phyloP scores from a whole-genome alignment of 2,113 vertebrate species.

The Cathartes aura region DNA sequence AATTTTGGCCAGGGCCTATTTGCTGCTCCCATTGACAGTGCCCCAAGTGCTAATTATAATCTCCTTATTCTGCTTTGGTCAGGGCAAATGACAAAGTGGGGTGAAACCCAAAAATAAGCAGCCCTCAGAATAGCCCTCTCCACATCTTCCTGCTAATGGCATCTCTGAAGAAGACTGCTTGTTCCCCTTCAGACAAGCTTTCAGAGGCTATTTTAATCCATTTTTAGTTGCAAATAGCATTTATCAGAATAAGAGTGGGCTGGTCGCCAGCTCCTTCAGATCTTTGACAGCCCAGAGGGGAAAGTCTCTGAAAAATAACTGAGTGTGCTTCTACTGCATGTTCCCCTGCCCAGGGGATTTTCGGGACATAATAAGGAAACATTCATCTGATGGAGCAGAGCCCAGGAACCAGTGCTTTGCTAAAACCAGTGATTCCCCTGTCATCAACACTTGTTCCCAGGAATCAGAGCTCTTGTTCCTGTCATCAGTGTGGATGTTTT shows the following conservation, averaged over 20 bases:
- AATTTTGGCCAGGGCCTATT: background rate
- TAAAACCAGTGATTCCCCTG: background rate
- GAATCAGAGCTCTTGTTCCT: background rate
- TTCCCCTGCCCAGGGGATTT: background rate
- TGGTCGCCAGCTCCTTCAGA: slow-evolving; percentile 32
- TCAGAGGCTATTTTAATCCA: slow-evolving; percentile 54
- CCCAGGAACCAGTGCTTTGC: background rate
- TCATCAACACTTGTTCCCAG: slow-evolving; percentile 5
- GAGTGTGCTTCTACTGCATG: background rate
- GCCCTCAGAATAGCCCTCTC: background rate
- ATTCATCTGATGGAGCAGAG: background rate
- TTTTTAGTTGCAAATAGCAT: slow-evolving; percentile 40
- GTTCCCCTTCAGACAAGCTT: slow-evolving; percentile 37
- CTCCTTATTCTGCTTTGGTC: background rate
- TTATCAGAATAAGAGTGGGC: slow-evolving; percentile 45
- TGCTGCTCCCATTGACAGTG: background rate
- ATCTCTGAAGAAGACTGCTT: slow-evolving; percentile 21
- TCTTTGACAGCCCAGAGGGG: slow-evolving; percentile 11
- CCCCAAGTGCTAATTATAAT: background rate
- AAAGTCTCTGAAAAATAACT: slow-evolving; percentile 27
- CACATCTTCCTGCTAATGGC: slow-evolving; percentile 10
- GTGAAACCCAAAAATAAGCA: slow-evolving; percentile 32
- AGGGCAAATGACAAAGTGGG: slow-evolving; percentile 8
- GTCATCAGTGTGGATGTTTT: background rate
- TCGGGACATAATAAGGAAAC: background rate